Base-by-base conservation (phyloP, 2,888 invertebrate species). In the Drosophila histrio region DNA sequence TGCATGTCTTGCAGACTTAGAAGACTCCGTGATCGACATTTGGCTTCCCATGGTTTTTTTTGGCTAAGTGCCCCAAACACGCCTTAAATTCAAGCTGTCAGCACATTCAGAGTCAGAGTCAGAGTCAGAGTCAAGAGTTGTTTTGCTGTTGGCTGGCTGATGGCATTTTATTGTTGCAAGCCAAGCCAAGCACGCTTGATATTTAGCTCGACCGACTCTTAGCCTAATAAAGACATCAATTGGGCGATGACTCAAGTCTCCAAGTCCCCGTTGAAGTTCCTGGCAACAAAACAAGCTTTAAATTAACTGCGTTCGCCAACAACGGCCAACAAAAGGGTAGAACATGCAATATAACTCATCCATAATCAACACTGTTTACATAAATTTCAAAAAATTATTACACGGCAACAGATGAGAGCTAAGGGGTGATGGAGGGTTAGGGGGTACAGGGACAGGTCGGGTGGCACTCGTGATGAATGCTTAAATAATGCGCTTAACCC, bases 401-500 rank as follows among this genome's bases (percentile, higher is more conserved):
- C 84, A 84, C 79, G 60, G 77, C 67, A 56, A 71, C 72, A 64
- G 63, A 61, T 61, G 66, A 72, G 75, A 62, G 69, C 44, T 41
- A 13, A 11, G 21, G 1, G n/a, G 3, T 24, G n/a, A 3, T 2
- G 8, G 19, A 3, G 13, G 11, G 7, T 4, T 17, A 1, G 11
- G 32, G 21, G 13, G 38, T 17, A n/a, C 3, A 9, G 24, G n/a
- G 17, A 53, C 50, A 50, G 52, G 53, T 54, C 63, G 68, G 68
- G 77, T n/a, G n/a, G n/a, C n/a, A 73, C 78, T 77, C 78, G 82
- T 84, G 87, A 86, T 87, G 86, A 88, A 88, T 88, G 82, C 84
- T 77, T 84, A 84, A 87, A 86, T 81, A 89, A 89, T 87, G 89
- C 86, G 88, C 88, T 89, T 83, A 89, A 87, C 87, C 80, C 89